Percentiles rank a stretch among this genome's conserved stretches.
Evolutionary conservation across 1,140 invertebrate species (phyloP).

Genomic region (honey bee (Apis mellifera)): DNA sequence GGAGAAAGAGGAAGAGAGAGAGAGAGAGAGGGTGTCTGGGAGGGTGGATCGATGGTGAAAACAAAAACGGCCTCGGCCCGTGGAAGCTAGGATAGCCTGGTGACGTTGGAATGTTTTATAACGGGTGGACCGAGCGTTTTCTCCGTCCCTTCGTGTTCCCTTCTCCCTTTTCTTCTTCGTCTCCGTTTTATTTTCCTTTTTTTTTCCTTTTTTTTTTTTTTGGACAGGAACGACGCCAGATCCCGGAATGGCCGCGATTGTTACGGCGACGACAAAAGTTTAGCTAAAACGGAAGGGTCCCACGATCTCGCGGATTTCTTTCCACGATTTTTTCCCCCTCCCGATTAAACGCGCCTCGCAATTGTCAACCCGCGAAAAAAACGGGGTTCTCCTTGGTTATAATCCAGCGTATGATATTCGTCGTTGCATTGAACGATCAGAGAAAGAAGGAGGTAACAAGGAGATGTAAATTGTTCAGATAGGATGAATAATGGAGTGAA

Average conservation of each 20-base stretch:
- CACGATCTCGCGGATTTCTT: conserved; percentile 15
- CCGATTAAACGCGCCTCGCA: conserved; percentile 24
- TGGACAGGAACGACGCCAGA: not conserved
- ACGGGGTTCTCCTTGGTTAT: not conserved
- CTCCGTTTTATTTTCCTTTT: not conserved
- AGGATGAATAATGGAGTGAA: not conserved
- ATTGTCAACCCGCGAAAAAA: conserved; percentile 24
- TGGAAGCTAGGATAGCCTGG: not conserved
- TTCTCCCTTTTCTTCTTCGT: not conserved
- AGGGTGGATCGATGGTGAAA: conserved; percentile 14
- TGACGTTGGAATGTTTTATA: conserved; percentile 46
- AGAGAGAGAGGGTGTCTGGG: not conserved
- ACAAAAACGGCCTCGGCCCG: conserved; percentile 29
- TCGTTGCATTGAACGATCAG: not conserved
- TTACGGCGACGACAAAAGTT: conserved; percentile 42
- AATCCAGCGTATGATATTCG: not conserved
- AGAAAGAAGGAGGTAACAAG: not conserved
- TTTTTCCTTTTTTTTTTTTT: not conserved
- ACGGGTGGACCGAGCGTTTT: conserved; percentile 27
- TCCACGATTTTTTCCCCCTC: not conserved
- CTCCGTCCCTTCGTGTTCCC: not conserved
- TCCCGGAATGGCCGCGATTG: conserved; percentile 20
- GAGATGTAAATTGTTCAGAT: not conserved
- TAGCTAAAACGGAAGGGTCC: conserved; percentile 19
- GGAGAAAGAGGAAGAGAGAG: too few relatives aligned